phyloP scores from a whole-genome alignment of 2,888 invertebrate species.

The Dasysyrphus tricinctus region DNA sequence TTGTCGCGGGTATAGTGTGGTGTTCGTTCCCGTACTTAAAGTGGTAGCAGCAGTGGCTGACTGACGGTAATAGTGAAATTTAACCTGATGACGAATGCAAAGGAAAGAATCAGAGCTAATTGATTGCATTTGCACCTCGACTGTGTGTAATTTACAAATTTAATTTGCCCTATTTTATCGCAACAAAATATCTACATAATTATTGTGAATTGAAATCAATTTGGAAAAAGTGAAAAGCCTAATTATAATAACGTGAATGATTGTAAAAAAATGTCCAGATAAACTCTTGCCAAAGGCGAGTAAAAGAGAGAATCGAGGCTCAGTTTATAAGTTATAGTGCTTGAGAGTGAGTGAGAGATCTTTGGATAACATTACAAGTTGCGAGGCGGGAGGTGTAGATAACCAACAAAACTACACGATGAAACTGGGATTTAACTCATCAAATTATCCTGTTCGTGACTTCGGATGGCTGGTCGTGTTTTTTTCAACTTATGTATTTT shows the following conservation, averaged over 20 bases:
- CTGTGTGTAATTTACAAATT: slow-evolving; percentile 14
- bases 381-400: background rate
- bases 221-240: slow-evolving; percentile 50
- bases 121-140: slow-evolving; percentile 32
- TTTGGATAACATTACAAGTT: slow-evolving; percentile 50
- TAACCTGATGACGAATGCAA: slow-evolving; percentile 70
- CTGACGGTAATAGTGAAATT: slow-evolving; percentile 66
- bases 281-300: slow-evolving; percentile 61
- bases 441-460: slow-evolving; percentile 64
- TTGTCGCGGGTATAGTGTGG: slow-evolving; percentile 55
- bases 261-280: slow-evolving; percentile 69
- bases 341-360: slow-evolving; percentile 53
- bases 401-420: slow-evolving; percentile 55
- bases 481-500: slow-evolving; percentile 80
- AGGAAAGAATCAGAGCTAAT: slow-evolving; percentile 54
- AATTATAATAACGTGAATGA: slow-evolving; percentile 52
- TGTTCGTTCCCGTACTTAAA: slow-evolving; percentile 47
- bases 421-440: slow-evolving; percentile 64
- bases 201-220: slow-evolving; percentile 22
- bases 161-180: slow-evolving; percentile 1
- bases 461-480: slow-evolving; percentile 79
- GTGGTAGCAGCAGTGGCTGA: slow-evolving; percentile 30
- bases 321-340: slow-evolving; percentile 25
- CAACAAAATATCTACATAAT: background rate
- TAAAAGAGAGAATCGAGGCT: slow-evolving; percentile 60